phyloP scores from a whole-genome alignment of 2,888 invertebrate species.

The Alcis repandata region DNA sequence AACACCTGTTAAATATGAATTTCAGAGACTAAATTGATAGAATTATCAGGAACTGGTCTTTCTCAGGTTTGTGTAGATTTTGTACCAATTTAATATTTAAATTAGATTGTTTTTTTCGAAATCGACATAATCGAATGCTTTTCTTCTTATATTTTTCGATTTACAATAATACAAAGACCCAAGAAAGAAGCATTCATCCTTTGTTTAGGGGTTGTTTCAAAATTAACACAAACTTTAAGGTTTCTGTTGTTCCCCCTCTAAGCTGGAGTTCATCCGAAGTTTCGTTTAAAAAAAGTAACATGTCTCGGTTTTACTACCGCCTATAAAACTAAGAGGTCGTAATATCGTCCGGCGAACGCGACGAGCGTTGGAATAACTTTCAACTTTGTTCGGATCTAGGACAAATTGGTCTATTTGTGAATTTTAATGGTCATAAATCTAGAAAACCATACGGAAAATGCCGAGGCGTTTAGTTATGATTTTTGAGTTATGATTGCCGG shows the following conservation, averaged over 20 bases:
- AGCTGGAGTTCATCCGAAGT: slow-evolving; percentile 19
- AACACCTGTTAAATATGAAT: background rate
- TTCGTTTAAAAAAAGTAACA: slow-evolving; percentile 67
- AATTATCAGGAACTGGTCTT: background rate
- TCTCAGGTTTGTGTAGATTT: background rate
- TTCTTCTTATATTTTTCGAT: background rate
- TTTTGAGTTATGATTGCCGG: slow-evolving; percentile 43
- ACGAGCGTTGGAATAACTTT: slow-evolving; percentile 50
- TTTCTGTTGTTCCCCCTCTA: slow-evolving; percentile 58
- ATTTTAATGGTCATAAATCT: slow-evolving; percentile 68
- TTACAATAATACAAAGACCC: background rate
- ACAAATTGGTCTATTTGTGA: slow-evolving; percentile 71
- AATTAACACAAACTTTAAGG: slow-evolving; percentile 4
- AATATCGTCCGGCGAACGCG: slow-evolving; percentile 56
- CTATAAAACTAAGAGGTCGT: slow-evolving; percentile 78
- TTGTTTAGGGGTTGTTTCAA: background rate
- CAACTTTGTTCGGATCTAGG: slow-evolving; percentile 62
- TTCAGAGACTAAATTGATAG: background rate
- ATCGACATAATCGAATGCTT: background rate
- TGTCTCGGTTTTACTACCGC: slow-evolving; percentile 72
- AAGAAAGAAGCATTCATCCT: background rate
- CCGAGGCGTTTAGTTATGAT: slow-evolving; percentile 43
- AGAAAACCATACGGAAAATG: slow-evolving; percentile 54
- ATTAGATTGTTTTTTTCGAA: background rate
- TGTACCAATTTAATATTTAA: background rate